phyloP scores from a whole-genome alignment of 2,113 vertebrate species.

The Prionailurus viverrinus region DNA sequence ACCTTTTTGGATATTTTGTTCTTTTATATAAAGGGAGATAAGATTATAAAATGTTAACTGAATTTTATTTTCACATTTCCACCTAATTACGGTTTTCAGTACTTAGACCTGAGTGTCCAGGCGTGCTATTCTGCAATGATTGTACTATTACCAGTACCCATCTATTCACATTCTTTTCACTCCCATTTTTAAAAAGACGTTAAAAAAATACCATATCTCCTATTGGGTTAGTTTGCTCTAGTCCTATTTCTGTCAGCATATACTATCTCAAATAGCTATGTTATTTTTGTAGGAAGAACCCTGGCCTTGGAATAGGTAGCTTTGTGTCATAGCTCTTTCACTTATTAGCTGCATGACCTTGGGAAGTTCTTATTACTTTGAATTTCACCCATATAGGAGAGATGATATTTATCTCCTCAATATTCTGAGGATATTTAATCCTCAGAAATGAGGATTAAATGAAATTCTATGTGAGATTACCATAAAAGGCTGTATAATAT shows the following conservation, averaged over 20 bases:
- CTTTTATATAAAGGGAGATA: neutral
- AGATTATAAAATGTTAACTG: constrained; percentile 18
- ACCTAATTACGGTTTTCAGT: constrained; percentile 34
- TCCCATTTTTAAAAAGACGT: constrained; percentile 16
- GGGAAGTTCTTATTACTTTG: neutral
- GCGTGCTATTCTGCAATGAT: neutral
- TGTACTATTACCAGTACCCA: neutral
- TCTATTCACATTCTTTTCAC: neutral
- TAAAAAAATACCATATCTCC: neutral
- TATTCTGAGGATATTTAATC: no score
- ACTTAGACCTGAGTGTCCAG: neutral
- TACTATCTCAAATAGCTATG: neutral
- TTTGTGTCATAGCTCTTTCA: constrained; percentile 10
- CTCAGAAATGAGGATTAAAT: constrained; percentile 41
- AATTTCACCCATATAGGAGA: constrained; percentile 8
- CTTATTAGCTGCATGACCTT: neutral
- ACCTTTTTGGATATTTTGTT: neutral
- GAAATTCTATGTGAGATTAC: neutral
- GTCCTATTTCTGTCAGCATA: neutral
- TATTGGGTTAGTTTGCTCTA: neutral
- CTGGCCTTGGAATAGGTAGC: neutral
- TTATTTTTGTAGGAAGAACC: constrained; percentile 38
- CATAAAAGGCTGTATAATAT: neutral
- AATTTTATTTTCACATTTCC: constrained; percentile 52
- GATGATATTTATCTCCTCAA: neutral